Evolutionary conservation across 92 coral and sea anemone species (phyloP).

Genomic region (Paragorgia papillata): DNA sequence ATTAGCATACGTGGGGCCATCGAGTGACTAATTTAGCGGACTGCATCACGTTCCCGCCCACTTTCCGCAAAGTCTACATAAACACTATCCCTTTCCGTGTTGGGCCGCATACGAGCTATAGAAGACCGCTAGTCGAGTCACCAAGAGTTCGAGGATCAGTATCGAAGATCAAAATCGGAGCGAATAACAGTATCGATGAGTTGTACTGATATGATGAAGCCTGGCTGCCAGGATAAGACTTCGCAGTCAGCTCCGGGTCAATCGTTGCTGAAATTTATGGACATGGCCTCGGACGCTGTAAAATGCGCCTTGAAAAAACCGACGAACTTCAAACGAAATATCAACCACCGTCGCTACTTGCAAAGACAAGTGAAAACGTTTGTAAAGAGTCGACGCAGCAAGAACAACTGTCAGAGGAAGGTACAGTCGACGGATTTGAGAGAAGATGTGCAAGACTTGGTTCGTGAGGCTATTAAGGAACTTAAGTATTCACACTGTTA

Average conservation of each 20-base stretch:
- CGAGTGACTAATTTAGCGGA: no score
- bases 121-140: no score
- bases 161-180: no score
- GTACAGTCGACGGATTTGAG: slow-evolving; percentile 4
- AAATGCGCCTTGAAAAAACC: slow-evolving; percentile 43
- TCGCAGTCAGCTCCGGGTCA: slow-evolving; percentile 5
- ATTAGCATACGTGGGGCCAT: no score
- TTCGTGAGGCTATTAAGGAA: slow-evolving; percentile 39
- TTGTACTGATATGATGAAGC: slow-evolving; percentile 2
- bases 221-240: not conserved
- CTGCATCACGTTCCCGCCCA: no score
- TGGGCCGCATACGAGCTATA: no score
- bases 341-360: slow-evolving; percentile 36
- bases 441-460: slow-evolving; percentile 29
- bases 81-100: no score
- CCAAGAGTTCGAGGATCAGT: no score
- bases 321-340: slow-evolving; percentile 20
- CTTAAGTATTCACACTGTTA: slow-evolving; percentile 5
- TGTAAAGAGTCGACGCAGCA: slow-evolving; percentile 8
- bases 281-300: slow-evolving; percentile 39
- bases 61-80: no score
- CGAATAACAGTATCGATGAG: not conserved
- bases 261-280: slow-evolving; percentile 38
- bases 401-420: slow-evolving; percentile 6
- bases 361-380: slow-evolving; percentile 37